Base-by-base conservation (phyloP, 2,888 invertebrate genomes). In the Resseliella maxima region DNA sequence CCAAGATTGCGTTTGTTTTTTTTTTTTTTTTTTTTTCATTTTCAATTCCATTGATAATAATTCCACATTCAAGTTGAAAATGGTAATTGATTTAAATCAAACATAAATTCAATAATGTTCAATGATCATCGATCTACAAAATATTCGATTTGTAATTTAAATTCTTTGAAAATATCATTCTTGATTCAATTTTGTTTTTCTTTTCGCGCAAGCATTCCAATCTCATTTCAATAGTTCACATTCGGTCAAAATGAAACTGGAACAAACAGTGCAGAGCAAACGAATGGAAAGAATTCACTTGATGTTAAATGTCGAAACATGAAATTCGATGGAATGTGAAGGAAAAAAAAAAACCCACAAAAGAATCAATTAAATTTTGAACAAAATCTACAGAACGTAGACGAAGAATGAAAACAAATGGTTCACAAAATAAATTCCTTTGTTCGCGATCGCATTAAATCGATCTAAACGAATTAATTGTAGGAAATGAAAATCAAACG, bases 361-460 rank as follows among this genome's bases (percentile, higher is more conserved):
- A 59, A 59, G 59, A 59, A 59, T 59, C 59, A 59, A 59, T 59
- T 59, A 59, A 59, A 59, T 59, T 59, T n/a, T 59, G 59, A 59
- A 59, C 10, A 18, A 50, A 50, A 41, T 41, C 5, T 12, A 12
- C 50, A 41, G 12, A 41, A 24, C 59, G 10, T 24, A 59, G 5
- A 59, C n/a, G 24, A 24, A n/a, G n/a, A n/a, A n/a, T n/a, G n/a
- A 59, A n/a, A 59, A 59, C 59, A 59, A 59, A 59, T 59, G 24
- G 24, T 59, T 59, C 6, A 8, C 59, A 6, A 59, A 59, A 59
- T 10, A 59, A 59, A 24, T 59, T 24, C 15, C 24, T 59, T 59
- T 59, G 59, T 59, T 24, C 12, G 59, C 24, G 59, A 59, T 59
- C 59, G 59, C 59, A 59, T 59, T 59, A 59, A 59, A 59, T 24